A percentile compares a stretch with the other conserved stretches of the same genome.
Evolutionary conservation across 2,888 invertebrate species (phyloP).

Genomic region (Hirudinaria manillensis): DNA sequence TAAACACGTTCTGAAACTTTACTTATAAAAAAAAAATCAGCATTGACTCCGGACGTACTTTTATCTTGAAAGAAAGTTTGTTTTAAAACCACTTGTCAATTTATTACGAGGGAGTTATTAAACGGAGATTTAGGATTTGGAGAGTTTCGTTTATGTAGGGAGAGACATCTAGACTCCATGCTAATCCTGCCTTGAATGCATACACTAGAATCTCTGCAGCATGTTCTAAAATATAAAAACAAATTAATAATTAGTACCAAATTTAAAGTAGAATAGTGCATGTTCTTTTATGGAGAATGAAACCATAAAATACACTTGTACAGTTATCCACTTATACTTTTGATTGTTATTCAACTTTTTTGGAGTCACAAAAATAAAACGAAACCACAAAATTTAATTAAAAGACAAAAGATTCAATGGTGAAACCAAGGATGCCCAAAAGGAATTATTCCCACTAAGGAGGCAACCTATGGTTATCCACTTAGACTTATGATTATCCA

Average conservation of each 20-base stretch:
- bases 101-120: background rate
- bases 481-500: no score
- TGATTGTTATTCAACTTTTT: background rate
- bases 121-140: constrained; percentile 71
- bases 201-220: constrained; percentile 71
- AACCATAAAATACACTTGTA: background rate
- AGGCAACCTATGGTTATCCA: no score
- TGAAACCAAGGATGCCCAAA: no score
- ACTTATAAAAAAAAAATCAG: no score
- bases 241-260: background rate
- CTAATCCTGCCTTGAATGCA: constrained; percentile 75
- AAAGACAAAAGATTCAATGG: no score
- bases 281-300: background rate
- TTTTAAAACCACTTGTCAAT: background rate
- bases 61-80: no score
- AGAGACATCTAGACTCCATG: constrained; percentile 71
- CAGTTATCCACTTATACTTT: background rate
- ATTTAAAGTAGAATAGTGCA: no score
- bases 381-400: no score
- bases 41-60: no score
- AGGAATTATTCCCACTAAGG: no score
- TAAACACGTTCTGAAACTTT: no score
- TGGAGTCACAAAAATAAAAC: no score
- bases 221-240: constrained; percentile 62
- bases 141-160: constrained; percentile 73